Conservation (phyloP, 2,888 invertebrate genomes). For the Alloplasta piceator region DNA sequence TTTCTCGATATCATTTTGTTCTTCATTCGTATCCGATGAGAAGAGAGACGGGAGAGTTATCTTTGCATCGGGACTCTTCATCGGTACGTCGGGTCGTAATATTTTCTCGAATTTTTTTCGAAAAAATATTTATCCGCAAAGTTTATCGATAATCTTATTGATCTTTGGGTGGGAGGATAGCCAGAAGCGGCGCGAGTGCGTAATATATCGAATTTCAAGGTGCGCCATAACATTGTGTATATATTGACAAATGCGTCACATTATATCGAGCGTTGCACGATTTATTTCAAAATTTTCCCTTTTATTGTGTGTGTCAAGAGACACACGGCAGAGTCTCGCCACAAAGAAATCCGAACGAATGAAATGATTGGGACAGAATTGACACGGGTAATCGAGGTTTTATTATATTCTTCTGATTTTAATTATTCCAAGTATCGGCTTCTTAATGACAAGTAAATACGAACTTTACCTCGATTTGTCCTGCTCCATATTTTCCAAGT, state of each 20-base stretch:
- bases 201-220: conserved; percentile 76
- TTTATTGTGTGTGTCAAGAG: background rate
- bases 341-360: too few species aligned
- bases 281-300: background rate
- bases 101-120: background rate
- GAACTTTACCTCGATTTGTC: too few species aligned
- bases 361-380: too few species aligned
- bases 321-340: too few species aligned
- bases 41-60: conserved; percentile 25
- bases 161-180: conserved; percentile 70
- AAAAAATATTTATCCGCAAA: conserved; percentile 1
- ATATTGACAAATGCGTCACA: conserved; percentile 72
- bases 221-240: conserved; percentile 65
- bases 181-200: conserved; percentile 64
- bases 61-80: background rate
- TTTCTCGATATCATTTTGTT: conserved; percentile 22
- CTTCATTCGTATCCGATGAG: background rate
- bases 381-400: too few species aligned
- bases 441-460: too few species aligned
- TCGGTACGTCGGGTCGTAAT: background rate
- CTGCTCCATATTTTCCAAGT: too few species aligned
- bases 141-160: conserved; percentile 64
- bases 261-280: conserved; percentile 56
- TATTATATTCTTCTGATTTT: too few species aligned
- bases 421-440: too few species aligned